These are phyloP conservation scores for Oreochromis mossambicus DNA, from an alignment of 2,797 vertebrate species.

Conservation along the genomic window DNA sequence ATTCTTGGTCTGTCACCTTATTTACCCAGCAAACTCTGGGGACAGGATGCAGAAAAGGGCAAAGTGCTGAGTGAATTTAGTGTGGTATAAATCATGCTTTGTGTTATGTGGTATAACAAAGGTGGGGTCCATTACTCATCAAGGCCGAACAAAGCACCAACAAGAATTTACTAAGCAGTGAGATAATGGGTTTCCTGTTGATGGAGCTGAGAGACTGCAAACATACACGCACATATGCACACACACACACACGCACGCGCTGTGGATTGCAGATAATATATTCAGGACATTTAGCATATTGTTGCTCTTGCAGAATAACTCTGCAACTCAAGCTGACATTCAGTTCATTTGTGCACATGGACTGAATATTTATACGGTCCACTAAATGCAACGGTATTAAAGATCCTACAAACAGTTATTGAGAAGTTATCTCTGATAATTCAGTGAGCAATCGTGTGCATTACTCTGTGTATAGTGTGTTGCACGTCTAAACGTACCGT, in stretches of 20 bases:
- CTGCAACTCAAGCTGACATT: not conserved
- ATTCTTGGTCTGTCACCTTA: slow-evolving; percentile 18
- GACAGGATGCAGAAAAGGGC: slow-evolving; percentile 44
- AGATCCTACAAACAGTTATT: not conserved
- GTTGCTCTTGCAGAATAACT: not conserved
- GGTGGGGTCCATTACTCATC: slow-evolving; percentile 54
- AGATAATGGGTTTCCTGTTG: slow-evolving; percentile 52
- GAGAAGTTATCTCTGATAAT: not conserved
- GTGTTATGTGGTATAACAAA: slow-evolving; percentile 51
- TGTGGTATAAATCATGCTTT: slow-evolving; percentile 53
- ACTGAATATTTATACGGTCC: not conserved
- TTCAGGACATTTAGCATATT: slow-evolving; percentile 21
- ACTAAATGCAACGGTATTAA: not conserved
- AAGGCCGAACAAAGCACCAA: slow-evolving; percentile 42
- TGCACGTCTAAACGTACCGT: not conserved
- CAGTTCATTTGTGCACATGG: not conserved
- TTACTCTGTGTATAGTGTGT: not conserved
- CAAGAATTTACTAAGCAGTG: slow-evolving; percentile 24
- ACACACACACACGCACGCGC: not conserved
- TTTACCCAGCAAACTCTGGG: slow-evolving; percentile 25
- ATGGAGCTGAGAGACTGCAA: slow-evolving; percentile 14
- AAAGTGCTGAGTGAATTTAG: slow-evolving; percentile 44
- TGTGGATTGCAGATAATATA: slow-evolving; percentile 17
- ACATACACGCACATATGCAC: not conserved
- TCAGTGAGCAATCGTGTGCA: not conserved